phyloP scores from a whole-genome alignment of 2,888 invertebrate species.

The Agrotis puta region DNA sequence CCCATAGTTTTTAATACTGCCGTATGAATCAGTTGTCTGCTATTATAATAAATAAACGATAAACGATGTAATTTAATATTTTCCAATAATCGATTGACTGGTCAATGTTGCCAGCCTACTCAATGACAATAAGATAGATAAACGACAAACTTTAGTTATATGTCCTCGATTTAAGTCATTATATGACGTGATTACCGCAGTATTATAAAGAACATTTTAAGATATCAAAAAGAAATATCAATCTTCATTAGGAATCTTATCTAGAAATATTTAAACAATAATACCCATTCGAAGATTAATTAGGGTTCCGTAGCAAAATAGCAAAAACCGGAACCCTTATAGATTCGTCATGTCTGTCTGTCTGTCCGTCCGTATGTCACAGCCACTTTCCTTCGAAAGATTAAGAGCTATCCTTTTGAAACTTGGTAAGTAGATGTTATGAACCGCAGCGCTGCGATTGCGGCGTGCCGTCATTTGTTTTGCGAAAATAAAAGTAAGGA shows the following conservation, averaged over 20 bases:
- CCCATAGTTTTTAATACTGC: slow-evolving; percentile 31
- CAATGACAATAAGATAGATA: slow-evolving; percentile 15
- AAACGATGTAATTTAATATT: background rate
- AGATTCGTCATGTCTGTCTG: too few relatives aligned
- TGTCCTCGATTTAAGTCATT: slow-evolving; percentile 21
- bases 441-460: too few relatives aligned
- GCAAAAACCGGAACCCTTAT: too few relatives aligned
- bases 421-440: too few relatives aligned
- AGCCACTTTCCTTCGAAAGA: too few relatives aligned
- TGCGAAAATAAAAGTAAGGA: background rate
- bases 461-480: too few relatives aligned
- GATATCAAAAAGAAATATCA: slow-evolving; percentile 28
- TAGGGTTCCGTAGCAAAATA: too few relatives aligned
- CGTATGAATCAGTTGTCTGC: background rate
- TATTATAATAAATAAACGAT: background rate
- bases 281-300: background rate
- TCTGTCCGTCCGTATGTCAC: too few relatives aligned
- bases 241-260: slow-evolving; percentile 38
- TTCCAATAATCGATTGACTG: slow-evolving; percentile 6
- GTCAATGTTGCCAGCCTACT: slow-evolving; percentile 5
- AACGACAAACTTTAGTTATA: slow-evolving; percentile 20
- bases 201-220: slow-evolving; percentile 18
- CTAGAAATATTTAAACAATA: slow-evolving; percentile 5
- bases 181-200: slow-evolving; percentile 29
- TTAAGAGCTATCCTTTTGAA: too few relatives aligned